Evolutionary conservation across 92 coral and sea anemone genomes (phyloP).

Genomic region (Epizoanthus ramosus): DNA sequence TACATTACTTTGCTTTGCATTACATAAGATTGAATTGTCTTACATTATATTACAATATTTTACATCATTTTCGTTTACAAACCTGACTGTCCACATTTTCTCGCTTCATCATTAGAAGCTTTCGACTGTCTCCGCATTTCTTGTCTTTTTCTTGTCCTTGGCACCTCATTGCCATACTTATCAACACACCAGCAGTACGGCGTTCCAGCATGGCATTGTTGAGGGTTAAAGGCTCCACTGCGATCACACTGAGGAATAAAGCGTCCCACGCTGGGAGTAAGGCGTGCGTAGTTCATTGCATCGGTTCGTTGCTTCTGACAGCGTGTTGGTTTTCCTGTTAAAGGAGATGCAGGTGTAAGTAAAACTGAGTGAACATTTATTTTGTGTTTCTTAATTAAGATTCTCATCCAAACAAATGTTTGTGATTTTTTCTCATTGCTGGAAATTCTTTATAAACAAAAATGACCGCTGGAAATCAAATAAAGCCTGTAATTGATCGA

Average conservation of each 20-base stretch:
- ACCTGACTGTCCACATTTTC: slow-evolving; percentile 43
- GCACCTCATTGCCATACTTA: slow-evolving; percentile 82
- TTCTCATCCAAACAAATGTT: too few relatives aligned
- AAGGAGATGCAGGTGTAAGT: background rate
- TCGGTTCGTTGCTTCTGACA: slow-evolving; percentile 50
- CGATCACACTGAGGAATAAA: slow-evolving; percentile 68
- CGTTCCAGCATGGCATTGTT: slow-evolving; percentile 80
- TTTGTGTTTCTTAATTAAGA: too few relatives aligned
- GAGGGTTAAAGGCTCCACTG: slow-evolving; percentile 71
- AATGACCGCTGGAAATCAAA: too few relatives aligned
- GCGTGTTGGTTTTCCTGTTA: slow-evolving; percentile 30
- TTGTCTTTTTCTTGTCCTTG: slow-evolving; percentile 63
- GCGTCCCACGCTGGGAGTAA: slow-evolving; percentile 45
- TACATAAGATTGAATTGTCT: too few relatives aligned
- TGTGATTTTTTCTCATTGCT: too few relatives aligned
- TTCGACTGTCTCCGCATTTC: slow-evolving; percentile 7
- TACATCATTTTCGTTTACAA: background rate
- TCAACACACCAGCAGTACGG: slow-evolving; percentile 94
- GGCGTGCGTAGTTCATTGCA: slow-evolving; percentile 39
- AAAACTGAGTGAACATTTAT: background rate
- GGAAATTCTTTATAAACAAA: too few relatives aligned
- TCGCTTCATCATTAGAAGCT: background rate
- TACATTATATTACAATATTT: too few relatives aligned
- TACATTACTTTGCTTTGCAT: too few relatives aligned
- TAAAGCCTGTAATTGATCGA: too few relatives aligned